These are phyloP conservation scores for Micronycteris hirsuta DNA, from an alignment of 2,113 vertebrate genomes.

Conservation along the genomic window DNA sequence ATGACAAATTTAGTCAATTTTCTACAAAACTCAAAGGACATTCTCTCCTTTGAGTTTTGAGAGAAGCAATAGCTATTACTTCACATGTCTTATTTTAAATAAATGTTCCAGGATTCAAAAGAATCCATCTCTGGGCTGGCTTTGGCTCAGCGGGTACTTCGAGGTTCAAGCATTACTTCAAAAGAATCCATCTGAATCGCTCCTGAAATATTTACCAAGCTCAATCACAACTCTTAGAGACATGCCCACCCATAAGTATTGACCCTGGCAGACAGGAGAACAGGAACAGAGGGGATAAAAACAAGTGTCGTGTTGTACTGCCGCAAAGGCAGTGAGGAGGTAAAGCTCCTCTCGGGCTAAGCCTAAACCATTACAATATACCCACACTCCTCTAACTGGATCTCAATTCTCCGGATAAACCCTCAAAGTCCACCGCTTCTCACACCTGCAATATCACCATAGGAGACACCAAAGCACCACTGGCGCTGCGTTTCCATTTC, in stretches of 20 bases:
- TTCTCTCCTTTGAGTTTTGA: neutral
- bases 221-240: neutral
- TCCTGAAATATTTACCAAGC: conserved; percentile 28
- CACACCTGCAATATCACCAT: neutral
- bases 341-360: neutral
- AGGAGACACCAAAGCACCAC: neutral
- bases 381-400: neutral
- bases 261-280: neutral
- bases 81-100: neutral
- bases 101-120: neutral
- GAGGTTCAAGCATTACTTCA: no score
- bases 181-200: neutral
- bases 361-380: neutral
- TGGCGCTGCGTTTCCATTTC: neutral
- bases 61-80: neutral
- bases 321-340: neutral
- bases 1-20: neutral
- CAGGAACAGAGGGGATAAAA: neutral
- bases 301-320: neutral
- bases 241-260: neutral
- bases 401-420: neutral
- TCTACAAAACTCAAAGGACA: neutral
- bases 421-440: neutral
- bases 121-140: no score
- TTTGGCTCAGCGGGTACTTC: no score